Base-by-base conservation (phyloP, 2,888 invertebrate species). In the Coleophora flavipennella region DNA sequence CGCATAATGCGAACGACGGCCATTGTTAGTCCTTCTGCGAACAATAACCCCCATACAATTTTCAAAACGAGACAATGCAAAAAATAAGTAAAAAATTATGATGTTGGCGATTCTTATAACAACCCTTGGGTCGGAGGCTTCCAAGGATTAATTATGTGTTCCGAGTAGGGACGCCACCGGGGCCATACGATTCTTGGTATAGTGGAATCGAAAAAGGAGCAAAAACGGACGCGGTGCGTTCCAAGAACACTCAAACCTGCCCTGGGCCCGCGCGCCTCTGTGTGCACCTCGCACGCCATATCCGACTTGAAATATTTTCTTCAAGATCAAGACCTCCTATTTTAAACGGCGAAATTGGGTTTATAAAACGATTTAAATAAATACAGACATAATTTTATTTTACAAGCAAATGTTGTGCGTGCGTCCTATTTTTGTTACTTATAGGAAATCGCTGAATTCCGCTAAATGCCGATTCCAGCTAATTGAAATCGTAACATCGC, bases 91-190 rank as follows among this genome's bases (percentile, higher is more conserved):
- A 70, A 68, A 73, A 69, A 67, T 65, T 68, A 72, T 73, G 75
- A 76, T 65, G 65, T 60, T 64, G 64, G 70, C 68, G 74, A 77
- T 80, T 80, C 80, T 80, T 71, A 73, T 72, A 78, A 75, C 80
- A 77, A 76, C 78, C 83, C 77, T 78, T 61, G 71, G 70, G 69
- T 76, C 55, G 78, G 67, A 84, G 83, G 83, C 78, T 81, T 83
- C 83, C 74, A 74, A 74, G 83, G 83, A 83, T 83, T 83, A 83
- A 84, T 83, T 84, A 84, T 72, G 78, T 69, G 79, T 84, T 84
- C 83, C 73, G 73, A 78, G 83, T 84, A 84, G 77, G 69, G 54
- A 75, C 75, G 78, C 80, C 81, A 79, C 79, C 80, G 74, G 20
- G 78, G 74, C 77, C 78, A 75, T 79, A 74, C 73, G 74, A 67